A percentile compares a stretch with the other conserved stretches of the same genome.
phyloP scores from a whole-genome alignment of 1,140 invertebrate species.

The Dufourea novaeangliae region DNA sequence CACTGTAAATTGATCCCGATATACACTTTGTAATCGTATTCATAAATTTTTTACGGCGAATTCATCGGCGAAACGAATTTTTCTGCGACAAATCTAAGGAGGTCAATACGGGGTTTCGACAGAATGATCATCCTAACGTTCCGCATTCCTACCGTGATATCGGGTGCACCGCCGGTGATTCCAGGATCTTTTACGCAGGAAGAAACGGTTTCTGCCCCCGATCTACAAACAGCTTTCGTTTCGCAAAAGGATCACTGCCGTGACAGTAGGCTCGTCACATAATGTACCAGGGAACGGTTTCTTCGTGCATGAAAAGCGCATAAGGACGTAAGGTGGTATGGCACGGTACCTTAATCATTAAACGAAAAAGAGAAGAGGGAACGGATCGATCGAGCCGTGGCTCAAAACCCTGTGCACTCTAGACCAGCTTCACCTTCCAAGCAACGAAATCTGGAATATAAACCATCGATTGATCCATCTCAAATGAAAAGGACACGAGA shows the following conservation, averaged over 20 bases:
- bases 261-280: too few species aligned
- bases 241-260: too few species aligned
- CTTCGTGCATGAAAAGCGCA: slow-evolving; percentile 35
- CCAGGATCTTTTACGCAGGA: slow-evolving; percentile 18
- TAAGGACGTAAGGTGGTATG: slow-evolving; percentile 61
- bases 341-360: slow-evolving; percentile 65
- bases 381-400: slow-evolving; percentile 28
- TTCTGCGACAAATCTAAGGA: neutral
- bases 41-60: too few species aligned
- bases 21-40: too few species aligned
- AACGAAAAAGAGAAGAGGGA: slow-evolving; percentile 29
- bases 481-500: too few species aligned
- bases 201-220: slow-evolving; percentile 1
- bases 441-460: neutral
- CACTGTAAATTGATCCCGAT: too few species aligned
- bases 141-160: slow-evolving; percentile 49
- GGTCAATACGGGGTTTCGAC: slow-evolving; percentile 21
- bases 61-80: too few species aligned
- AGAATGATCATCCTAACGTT: slow-evolving; percentile 22
- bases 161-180: slow-evolving; percentile 26
- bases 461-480: neutral
- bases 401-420: slow-evolving; percentile 6
- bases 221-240: neutral
- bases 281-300: too few species aligned
- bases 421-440: slow-evolving; percentile 15